phyloP scores from a whole-genome alignment of 2,888 invertebrate genomes.

The Eumacrocentrus americanus region DNA sequence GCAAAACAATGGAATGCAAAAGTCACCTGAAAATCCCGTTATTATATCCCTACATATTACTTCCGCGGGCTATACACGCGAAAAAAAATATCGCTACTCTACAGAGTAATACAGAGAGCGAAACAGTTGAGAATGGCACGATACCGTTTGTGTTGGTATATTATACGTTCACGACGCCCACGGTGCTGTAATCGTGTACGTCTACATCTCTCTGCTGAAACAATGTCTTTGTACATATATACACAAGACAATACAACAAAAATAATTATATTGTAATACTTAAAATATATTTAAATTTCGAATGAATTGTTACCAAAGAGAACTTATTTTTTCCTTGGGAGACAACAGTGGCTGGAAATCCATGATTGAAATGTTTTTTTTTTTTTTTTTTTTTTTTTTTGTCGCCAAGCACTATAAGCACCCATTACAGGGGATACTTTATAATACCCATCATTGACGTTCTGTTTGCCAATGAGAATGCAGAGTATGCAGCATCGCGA shows the following conservation, averaged over 20 bases:
- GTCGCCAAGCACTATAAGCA: slow-evolving; percentile 25
- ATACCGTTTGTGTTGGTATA: not conserved
- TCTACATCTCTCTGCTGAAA: not conserved
- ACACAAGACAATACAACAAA: slow-evolving; percentile 1
- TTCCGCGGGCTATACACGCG: not conserved
- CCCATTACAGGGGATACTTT: slow-evolving; percentile 58
- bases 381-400: slow-evolving; percentile 23
- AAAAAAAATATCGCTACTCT: not conserved
- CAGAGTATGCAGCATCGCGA: slow-evolving; percentile 47
- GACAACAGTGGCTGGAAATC: slow-evolving; percentile 11
- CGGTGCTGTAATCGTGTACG: slow-evolving; percentile 18
- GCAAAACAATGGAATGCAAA: not conserved
- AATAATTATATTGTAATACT: not conserved
- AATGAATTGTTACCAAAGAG: too few species aligned
- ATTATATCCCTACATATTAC: slow-evolving; percentile 16
- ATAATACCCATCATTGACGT: slow-evolving; percentile 58
- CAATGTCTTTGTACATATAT: not conserved
- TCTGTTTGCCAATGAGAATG: slow-evolving; percentile 60
- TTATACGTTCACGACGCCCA: slow-evolving; percentile 12
- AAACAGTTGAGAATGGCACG: not conserved
- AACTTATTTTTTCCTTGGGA: not conserved
- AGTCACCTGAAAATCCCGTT: slow-evolving; percentile 7
- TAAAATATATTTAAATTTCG: not conserved
- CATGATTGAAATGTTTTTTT: slow-evolving; percentile 31
- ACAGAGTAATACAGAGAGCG: not conserved